Evolutionary conservation across 2,797 vertebrate species (phyloP), one percentile per base, ranked within the genome.

Genomic region (Menidia menidia): DNA sequence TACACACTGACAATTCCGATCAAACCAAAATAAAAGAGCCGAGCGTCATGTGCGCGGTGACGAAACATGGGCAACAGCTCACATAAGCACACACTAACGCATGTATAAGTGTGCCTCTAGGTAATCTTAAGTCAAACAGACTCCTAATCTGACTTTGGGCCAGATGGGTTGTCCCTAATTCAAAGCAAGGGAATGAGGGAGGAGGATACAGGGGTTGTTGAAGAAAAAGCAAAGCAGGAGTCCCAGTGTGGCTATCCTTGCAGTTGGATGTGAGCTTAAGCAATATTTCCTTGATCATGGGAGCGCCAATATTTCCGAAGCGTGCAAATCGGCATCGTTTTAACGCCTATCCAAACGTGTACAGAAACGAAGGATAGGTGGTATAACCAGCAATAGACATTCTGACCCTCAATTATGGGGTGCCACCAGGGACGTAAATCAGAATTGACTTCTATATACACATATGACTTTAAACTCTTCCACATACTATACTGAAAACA

Each of bases 101-200:
- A 60, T 18, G 10, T 35, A 50, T 6, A 39, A 30, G 41, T 1
- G 42, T 31, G 62, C 18, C 30, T 66, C 65, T 31, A 60, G 44
- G 15, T 53, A 16, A 6, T 61, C 66, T 66, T 75, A 82, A 62
- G 6, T 57, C 59, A 53, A 55, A 64, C 55, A 78, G 70, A 75
- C 58, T 56, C 73, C 68, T 88, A 87, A 89, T 86, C 87, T 81
- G 73, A 82, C 73, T 61, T 62, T 32, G 30, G 61, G 55, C 66
- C 81, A 88, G 86, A 88, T 76, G 75, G 83, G 78, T 59, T 64
- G 67, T 72, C 64, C 64, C 66, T 84, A 60, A 82, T 77, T 84
- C 56, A 47, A 76, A 47, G 69, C 32, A 60, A 25, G 60, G 64
- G 73, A 71, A 81, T 71, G 39, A 77, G 55, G 60, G 60, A 62